These are phyloP conservation scores for Leptestheria dahalacensis DNA, from an alignment of 1,140 invertebrate species.

Conservation along the genomic window DNA sequence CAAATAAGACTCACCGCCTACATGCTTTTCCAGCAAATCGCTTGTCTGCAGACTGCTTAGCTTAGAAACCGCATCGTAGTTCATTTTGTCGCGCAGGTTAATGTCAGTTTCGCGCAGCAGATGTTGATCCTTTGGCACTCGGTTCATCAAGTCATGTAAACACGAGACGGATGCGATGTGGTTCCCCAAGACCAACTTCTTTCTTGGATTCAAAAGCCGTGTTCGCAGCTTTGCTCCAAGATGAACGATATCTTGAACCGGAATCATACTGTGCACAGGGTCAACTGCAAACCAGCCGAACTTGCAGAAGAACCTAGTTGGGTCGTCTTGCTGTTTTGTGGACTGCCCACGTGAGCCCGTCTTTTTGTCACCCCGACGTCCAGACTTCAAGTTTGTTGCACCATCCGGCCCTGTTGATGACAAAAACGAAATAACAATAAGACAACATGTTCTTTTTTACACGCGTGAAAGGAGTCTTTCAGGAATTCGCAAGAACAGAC, in stretches of 20 bases:
- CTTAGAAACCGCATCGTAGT: not conserved
- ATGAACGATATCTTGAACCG: not conserved
- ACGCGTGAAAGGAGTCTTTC: too few relatives aligned
- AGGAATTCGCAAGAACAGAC: not conserved
- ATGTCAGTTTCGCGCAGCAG: not conserved
- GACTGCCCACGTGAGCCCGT: not conserved
- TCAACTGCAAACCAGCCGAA: not conserved
- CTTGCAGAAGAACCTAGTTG: not conserved
- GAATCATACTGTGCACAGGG: not conserved
- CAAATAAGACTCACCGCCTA: too few relatives aligned
- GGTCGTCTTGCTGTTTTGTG: not conserved
- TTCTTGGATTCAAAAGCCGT: not conserved
- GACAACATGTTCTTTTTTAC: too few relatives aligned
- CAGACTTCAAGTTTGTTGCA: too few relatives aligned
- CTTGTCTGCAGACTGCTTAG: not conserved
- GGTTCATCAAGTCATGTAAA: not conserved
- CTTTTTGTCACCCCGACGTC: not conserved
- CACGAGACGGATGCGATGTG: not conserved
- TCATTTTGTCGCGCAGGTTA: not conserved
- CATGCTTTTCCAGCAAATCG: not conserved
- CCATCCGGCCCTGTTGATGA: too few relatives aligned
- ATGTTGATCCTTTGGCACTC: not conserved
- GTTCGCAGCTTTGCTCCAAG: not conserved
- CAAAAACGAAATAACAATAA: too few relatives aligned
- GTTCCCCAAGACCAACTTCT: not conserved